Base-by-base conservation (phyloP, 92 coral and sea anemone genomes). In the Scolanthus callimorphus region DNA sequence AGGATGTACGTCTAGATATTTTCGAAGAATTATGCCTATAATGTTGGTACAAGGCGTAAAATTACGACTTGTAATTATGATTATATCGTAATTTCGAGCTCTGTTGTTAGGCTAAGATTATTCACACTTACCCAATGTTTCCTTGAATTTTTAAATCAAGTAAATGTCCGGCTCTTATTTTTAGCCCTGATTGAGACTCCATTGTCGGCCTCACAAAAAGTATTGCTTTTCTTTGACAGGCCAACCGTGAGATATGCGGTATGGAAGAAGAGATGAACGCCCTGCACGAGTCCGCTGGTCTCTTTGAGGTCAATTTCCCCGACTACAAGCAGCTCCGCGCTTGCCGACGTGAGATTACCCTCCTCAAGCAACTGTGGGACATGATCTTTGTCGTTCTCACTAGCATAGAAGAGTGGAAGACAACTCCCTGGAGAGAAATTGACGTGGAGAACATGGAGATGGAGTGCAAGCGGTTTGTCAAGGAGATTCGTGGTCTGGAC, bases 261-360 rank as follows among this genome's bases (percentile, higher is more conserved):
- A 94, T 94, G 99, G 99, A 94, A 58, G 80, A 77, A 54, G 90
- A 89, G 68, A 88, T 94, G 99, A 79, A 84, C 25, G 77, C 81
- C 25, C 75, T 94, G 15, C 84, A 81, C 25, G 99, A 84, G 58
- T 89, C 97, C 9, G 99, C 99, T 27, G 97, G 99, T 54, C 91
- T 94, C 23, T 94, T 94, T 68, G 99, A 94, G 60, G 99, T 94
- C 43, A 89, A 94, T 88, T 94, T 94, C 90, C 97, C 99, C 11
- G 99, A 94, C 54, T 94, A 94, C 82, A 94, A 94, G 75, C 99
- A 94, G 51, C 97, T 94, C 22, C 97, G 99, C 23, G 99, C 99
- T 9, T 94, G 99, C 61, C 97, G 99, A 29, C 85, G 94, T 31
- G 99, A 94, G 37, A 96, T 94, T 55, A 61, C 59, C 48, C 84